Percentiles rank a stretch among this genome's conserved stretches.
Evolutionary conservation across 2,797 vertebrate genomes (phyloP).

Genomic region (Mus minutoides): DNA sequence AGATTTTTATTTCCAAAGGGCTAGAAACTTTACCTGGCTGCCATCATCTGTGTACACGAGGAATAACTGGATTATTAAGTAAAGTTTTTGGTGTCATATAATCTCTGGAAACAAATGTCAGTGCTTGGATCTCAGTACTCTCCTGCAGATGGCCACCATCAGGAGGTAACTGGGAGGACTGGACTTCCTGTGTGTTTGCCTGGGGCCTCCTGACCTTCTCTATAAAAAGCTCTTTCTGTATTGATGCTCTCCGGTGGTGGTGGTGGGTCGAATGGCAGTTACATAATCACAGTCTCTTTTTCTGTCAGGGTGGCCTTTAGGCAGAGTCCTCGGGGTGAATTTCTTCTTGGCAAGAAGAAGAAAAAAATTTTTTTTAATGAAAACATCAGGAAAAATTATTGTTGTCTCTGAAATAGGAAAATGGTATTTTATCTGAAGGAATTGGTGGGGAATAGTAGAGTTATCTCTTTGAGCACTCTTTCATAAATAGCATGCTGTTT

Average conservation of each 20-base stretch:
- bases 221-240: slow-evolving; percentile 63
- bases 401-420: slow-evolving; percentile 41
- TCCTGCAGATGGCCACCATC: slow-evolving; percentile 53
- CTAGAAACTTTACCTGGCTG: neutral
- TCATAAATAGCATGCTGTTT: slow-evolving; percentile 1
- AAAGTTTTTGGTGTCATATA: slow-evolving; percentile 65
- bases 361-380: neutral
- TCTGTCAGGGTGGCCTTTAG: slow-evolving; percentile 45
- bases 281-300: slow-evolving; percentile 60
- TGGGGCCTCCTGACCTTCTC: slow-evolving; percentile 66
- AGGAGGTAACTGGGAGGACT: slow-evolving; percentile 15
- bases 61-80: slow-evolving; percentile 60
- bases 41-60: neutral
- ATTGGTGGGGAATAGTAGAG: neutral
- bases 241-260: neutral
- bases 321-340: slow-evolving; percentile 38
- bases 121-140: slow-evolving; percentile 15
- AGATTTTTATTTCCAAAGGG: slow-evolving; percentile 42
- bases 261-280: slow-evolving; percentile 58
- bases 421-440: slow-evolving; percentile 42
- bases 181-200: neutral
- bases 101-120: slow-evolving; percentile 59
- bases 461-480: slow-evolving; percentile 45
- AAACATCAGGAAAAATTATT: slow-evolving; percentile 3
- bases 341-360: slow-evolving; percentile 71